Evolutionary conservation across 2,888 invertebrate species (phyloP).

Genomic region (Cosmorhoe ocellata): DNA sequence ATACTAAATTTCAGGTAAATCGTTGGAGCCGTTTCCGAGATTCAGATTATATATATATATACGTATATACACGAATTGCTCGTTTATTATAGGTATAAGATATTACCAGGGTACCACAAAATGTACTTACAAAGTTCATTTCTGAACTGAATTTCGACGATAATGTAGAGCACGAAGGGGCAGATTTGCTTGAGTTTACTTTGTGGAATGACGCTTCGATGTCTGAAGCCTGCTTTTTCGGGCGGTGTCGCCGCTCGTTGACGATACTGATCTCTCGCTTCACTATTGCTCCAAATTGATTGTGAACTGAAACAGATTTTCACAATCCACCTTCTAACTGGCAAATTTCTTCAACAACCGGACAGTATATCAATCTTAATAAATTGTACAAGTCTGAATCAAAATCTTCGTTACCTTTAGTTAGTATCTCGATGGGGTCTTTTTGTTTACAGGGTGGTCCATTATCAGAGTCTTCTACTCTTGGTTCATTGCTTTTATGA

Average conservation of each 20-base stretch:
- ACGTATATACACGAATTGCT: too few relatives aligned
- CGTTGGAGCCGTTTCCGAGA: too few relatives aligned
- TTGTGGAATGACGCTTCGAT: constrained; percentile 56
- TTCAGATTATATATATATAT: too few relatives aligned
- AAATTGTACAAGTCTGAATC: too few relatives aligned
- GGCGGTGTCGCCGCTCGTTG: constrained; percentile 36
- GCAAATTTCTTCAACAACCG: too few relatives aligned
- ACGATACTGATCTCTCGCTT: constrained; percentile 59
- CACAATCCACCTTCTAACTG: too few relatives aligned
- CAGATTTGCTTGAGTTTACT: constrained; percentile 43
- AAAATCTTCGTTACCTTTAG: constrained; percentile 53
- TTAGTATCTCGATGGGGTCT: constrained; percentile 62
- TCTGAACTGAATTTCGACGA: constrained; percentile 42
- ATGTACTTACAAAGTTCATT: constrained; percentile 44
- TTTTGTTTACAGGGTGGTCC: constrained; percentile 43
- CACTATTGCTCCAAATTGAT: constrained; percentile 64
- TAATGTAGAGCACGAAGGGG: constrained; percentile 46
- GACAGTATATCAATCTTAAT: too few relatives aligned
- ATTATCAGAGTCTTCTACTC: constrained; percentile 32
- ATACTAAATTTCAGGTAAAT: too few relatives aligned
- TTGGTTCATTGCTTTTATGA: constrained; percentile 65
- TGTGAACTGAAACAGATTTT: constrained; percentile 54
- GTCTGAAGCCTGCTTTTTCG: constrained; percentile 39
- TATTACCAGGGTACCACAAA: neutral
- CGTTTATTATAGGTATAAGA: too few relatives aligned